Conservation (phyloP, 1,140 invertebrate genomes). For the Camponotus vicinus region DNA sequence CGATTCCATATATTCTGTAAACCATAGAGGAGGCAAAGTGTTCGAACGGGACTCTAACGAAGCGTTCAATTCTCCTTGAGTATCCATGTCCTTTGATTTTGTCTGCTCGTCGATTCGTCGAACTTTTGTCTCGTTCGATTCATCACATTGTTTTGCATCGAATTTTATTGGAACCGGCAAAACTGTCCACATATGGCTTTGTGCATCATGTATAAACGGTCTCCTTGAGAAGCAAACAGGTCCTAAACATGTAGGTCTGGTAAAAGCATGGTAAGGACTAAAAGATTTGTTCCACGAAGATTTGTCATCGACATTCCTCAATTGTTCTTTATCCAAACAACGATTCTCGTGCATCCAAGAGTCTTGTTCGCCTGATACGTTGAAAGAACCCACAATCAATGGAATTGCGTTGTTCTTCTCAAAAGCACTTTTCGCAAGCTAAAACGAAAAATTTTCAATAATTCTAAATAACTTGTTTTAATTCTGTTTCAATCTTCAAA, state of each 20-base stretch:
- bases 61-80: neutral
- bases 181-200: neutral
- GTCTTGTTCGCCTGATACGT: neutral
- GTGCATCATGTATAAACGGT: no score
- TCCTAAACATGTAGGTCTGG: no score
- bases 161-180: neutral
- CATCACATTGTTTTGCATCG: neutral
- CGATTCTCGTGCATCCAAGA: neutral
- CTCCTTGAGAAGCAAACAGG: no score
- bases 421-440: constrained; percentile 8
- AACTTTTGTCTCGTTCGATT: neutral
- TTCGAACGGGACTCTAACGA: neutral
- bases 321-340: neutral
- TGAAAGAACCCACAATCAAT: constrained; percentile 9
- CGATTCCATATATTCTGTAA: constrained; percentile 63
- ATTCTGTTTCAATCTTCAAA: neutral
- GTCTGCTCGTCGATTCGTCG: neutral
- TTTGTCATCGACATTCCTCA: no score
- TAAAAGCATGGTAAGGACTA: no score
- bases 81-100: neutral
- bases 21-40: constrained; percentile 55
- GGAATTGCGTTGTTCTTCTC: neutral
- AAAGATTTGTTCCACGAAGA: no score
- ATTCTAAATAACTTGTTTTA: neutral
- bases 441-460: neutral